Evolutionary conservation across 2,113 vertebrate genomes (phyloP), one percentile per base, ranked within the genome.

Genomic region (Anhinga anhinga): DNA sequence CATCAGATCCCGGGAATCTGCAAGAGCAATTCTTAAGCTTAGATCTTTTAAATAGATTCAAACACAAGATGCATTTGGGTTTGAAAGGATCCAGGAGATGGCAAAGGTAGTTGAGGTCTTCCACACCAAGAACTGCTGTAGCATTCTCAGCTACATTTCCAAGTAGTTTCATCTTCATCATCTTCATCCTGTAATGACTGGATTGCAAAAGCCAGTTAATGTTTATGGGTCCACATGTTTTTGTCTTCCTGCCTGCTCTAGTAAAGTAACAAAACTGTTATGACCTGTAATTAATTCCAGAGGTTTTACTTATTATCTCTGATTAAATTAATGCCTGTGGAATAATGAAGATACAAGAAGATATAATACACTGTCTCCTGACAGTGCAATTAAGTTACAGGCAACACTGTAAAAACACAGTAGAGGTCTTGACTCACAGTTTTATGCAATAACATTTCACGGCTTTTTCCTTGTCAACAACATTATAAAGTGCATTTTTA

Each of bases 271-370:
- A 91, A 79, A 91, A 95, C 49, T 82, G 40, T 90, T 92, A 95
- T 0, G 16, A 94, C 86, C 81, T 95, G 40, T 91, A 95, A 96
- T 95, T 95, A 96, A 88, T 89, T 88, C 61, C 40, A 90, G 83
- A 91, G 65, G 70, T 70, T 96, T 90, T 42, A 23, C 70, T 82
- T 72, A 85, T 77, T 94, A 94, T 85, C 83, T 91, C 70, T 69
- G 93, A 87, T 82, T 92, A 95, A 95, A 93, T 89, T 87, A 80
- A 82, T 90, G 58, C 32, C 78, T 66, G 38, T 70, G 34, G 34
- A 87, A 76, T 84, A 82, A 72, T 27, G 45, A 91, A 94, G 67
- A 44, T 80, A 79, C 18, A 91, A 67, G 81, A 86, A 93, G 69
- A 72, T 69, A 34, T 19, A 92, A 70, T 47, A 86, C 21, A 40